Evolutionary conservation across 1,140 invertebrate genomes (phyloP).

Genomic region (Lutraria rhynchaena): DNA sequence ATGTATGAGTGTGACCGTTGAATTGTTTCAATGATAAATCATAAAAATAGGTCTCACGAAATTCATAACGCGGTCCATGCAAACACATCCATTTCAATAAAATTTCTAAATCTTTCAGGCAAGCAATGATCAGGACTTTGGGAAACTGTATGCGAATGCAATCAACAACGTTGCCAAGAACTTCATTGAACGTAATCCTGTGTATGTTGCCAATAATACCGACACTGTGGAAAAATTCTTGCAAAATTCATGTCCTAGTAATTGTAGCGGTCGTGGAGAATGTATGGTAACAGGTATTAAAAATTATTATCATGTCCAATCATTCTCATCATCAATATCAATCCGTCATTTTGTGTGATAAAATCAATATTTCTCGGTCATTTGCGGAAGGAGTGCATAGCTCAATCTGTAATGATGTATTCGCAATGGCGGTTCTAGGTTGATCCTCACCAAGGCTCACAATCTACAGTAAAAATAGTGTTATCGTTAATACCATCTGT

Average conservation of each 20-base stretch:
- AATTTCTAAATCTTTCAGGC: neutral
- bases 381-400: too few species aligned
- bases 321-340: too few species aligned
- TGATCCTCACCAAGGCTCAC: too few species aligned
- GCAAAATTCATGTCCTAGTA: conserved; percentile 9
- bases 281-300: neutral
- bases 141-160: neutral
- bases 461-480: too few species aligned
- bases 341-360: too few species aligned
- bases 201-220: conserved; percentile 35
- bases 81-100: neutral
- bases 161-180: conserved; percentile 8
- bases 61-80: neutral
- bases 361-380: too few species aligned
- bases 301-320: too few species aligned
- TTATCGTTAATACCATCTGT: too few species aligned
- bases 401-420: too few species aligned
- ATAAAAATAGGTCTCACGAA: neutral
- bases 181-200: neutral
- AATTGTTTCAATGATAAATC: too few species aligned
- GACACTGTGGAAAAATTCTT: conserved; percentile 3
- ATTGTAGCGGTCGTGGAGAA: conserved; percentile 13
- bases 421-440: too few species aligned
- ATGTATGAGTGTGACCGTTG: too few species aligned
- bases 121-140: neutral